phyloP scores from a whole-genome alignment of 2,888 invertebrate species.

The Aphidius colemani region DNA sequence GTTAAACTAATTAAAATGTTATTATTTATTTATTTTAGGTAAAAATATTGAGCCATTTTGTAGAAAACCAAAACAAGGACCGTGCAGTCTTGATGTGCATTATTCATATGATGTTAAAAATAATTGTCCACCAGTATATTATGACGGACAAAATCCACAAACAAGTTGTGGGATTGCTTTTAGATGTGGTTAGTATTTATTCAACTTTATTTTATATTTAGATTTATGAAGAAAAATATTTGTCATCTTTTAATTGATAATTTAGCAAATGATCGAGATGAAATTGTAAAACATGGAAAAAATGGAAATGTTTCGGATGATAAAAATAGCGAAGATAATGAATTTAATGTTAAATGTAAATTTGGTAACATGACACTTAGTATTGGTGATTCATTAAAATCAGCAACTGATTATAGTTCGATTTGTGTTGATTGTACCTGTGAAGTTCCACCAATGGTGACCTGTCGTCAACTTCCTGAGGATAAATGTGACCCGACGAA shows the following conservation, averaged over 20 bases:
- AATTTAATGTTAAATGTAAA: not conserved
- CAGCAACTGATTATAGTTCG: not conserved
- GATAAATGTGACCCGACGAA: not conserved
- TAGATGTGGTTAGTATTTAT: slow-evolving; percentile 48
- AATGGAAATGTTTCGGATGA: no score
- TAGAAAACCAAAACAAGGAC: slow-evolving; percentile 21
- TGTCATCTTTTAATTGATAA: not conserved
- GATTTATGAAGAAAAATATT: no score
- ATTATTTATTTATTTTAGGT: slow-evolving; percentile 32
- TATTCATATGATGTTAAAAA: slow-evolving; percentile 25
- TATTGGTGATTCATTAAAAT: not conserved
- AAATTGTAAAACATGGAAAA: not conserved
- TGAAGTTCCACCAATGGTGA: not conserved
- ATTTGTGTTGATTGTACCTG: slow-evolving; percentile 5
- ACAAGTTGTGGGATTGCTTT: slow-evolving; percentile 36
- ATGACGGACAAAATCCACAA: slow-evolving; percentile 32
- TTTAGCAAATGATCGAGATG: not conserved
- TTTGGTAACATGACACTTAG: slow-evolving; percentile 2
- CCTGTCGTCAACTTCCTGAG: not conserved
- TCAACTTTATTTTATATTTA: not conserved
- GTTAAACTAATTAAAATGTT: not conserved
- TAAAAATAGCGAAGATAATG: no score
- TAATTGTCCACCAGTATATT: slow-evolving; percentile 45
- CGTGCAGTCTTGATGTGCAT: slow-evolving; percentile 38
- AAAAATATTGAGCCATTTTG: slow-evolving; percentile 47